Evolutionary conservation across 2,888 invertebrate species (phyloP).

Genomic region (Buathra laborator): DNA sequence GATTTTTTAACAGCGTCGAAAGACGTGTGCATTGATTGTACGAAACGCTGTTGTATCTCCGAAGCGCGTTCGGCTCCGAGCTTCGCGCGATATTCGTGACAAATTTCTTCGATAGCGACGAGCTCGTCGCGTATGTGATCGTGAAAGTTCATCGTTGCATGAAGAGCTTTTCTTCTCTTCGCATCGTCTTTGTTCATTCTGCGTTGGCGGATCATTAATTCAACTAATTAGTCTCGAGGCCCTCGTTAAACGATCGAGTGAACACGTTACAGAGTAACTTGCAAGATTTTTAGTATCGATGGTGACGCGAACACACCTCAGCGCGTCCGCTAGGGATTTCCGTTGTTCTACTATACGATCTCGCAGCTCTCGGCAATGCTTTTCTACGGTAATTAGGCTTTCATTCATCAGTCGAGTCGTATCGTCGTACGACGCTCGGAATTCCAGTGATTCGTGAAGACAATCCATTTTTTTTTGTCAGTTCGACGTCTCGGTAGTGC

Average conservation of each 20-base stretch:
- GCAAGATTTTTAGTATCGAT: no score
- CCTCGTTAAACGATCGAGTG: neutral
- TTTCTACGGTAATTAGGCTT: constrained; percentile 53
- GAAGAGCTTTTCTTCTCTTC: constrained; percentile 4
- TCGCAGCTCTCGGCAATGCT: constrained; percentile 50
- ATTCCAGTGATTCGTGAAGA: constrained; percentile 33
- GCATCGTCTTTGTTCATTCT: constrained; percentile 7
- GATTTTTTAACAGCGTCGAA: constrained; percentile 36
- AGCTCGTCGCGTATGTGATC: constrained; percentile 62
- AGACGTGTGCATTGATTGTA: constrained; percentile 45
- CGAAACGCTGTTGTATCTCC: constrained; percentile 58
- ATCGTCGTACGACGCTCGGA: constrained; percentile 50
- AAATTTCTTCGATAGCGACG: constrained; percentile 65
- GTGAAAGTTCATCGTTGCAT: constrained; percentile 56
- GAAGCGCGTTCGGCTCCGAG: constrained; percentile 65
- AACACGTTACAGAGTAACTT: no score
- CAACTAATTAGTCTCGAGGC: neutral
- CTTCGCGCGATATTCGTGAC: constrained; percentile 64
- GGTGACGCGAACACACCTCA: constrained; percentile 41
- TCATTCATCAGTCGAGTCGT: constrained; percentile 46
- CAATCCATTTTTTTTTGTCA: constrained; percentile 51
- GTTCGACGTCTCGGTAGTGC: neutral
- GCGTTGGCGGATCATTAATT: neutral
- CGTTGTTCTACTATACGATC: constrained; percentile 52
- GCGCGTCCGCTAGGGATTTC: constrained; percentile 37